phyloP scores from a whole-genome alignment of 2,113 vertebrate species.

The Cichladusa arquata region DNA sequence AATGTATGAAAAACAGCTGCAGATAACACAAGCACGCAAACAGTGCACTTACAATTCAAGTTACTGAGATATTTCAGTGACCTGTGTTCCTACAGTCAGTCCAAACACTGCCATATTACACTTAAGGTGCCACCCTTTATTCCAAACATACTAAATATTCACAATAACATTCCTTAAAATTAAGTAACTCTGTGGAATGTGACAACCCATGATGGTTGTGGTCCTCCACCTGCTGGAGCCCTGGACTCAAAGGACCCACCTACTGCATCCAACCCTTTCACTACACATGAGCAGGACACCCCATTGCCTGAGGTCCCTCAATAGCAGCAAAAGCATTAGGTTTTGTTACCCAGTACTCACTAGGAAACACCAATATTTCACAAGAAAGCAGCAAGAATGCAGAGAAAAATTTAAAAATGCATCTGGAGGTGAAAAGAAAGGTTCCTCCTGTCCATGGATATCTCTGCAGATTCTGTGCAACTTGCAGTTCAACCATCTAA shows the following conservation, averaged over 20 bases:
- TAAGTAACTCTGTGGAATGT: background rate
- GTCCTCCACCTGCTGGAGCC: background rate
- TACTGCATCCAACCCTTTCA: background rate
- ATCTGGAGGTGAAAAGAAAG: background rate
- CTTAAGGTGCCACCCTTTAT: background rate
- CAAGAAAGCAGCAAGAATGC: background rate
- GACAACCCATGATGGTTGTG: background rate
- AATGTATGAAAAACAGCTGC: background rate
- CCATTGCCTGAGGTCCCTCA: background rate
- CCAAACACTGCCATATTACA: background rate
- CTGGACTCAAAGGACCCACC: background rate
- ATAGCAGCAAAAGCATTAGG: background rate
- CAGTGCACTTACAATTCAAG: background rate
- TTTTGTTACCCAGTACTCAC: background rate
- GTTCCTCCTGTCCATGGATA: background rate
- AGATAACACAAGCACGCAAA: background rate
- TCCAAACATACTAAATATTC: background rate
- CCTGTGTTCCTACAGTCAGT: background rate
- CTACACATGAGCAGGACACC: background rate
- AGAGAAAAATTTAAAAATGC: background rate
- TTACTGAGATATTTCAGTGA: background rate
- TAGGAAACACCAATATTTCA: background rate
- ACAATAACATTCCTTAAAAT: background rate
- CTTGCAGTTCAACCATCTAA: background rate
- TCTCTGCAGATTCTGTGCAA: background rate